Evolutionary conservation across 2,797 vertebrate species (phyloP), one percentile per base, ranked within the genome.

Genomic region (Steatocranus sp.): DNA sequence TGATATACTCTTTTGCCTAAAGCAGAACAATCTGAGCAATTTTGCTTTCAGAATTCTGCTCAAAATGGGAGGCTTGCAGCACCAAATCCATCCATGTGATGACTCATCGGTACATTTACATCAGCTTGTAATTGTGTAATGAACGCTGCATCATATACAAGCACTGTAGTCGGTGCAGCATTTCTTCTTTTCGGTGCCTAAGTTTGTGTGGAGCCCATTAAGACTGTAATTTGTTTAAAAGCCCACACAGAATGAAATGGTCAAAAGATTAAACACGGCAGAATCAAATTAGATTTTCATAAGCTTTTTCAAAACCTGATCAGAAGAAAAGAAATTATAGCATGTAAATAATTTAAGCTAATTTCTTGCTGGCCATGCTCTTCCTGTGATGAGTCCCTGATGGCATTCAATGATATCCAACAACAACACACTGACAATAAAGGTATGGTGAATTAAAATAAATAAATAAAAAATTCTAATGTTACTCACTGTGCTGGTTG

Each of bases 401-500:
- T 0, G 1, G 23, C 23, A 30, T 46, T 30, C 23, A 3, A 3
- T 30, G 9, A 3, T 18, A 70, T 70, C 9, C 23, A 27, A 38
- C 23, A 43, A 56, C 54, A 58, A 58, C 30, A 58, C 9, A n/a
- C 27, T 1, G 17, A 58, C 54, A 70, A 27, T 2, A 25, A 20
- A 30, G 10, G 1, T 2, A 0, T 2, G 3, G 6, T 11, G 27
- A 54, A 80, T 41, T 38, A 36, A 63, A 20, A 25, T 43, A 3
- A 43, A 41, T 38, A 0, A 3, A 48, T 9, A n/a, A 6, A 10
- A 0, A 20, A 23, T 50, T 43, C 0, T 25, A 56, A 48, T 36
- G 15, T 30, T 15, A 53, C 97, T 96, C 94, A 98, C 98, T 98
- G 95, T 99, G 98, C 93, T 99, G 98, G 96, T 99, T 99, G 94